Conservation (phyloP, 2,797 vertebrate genomes). For the Sylvilagus floridanus region DNA sequence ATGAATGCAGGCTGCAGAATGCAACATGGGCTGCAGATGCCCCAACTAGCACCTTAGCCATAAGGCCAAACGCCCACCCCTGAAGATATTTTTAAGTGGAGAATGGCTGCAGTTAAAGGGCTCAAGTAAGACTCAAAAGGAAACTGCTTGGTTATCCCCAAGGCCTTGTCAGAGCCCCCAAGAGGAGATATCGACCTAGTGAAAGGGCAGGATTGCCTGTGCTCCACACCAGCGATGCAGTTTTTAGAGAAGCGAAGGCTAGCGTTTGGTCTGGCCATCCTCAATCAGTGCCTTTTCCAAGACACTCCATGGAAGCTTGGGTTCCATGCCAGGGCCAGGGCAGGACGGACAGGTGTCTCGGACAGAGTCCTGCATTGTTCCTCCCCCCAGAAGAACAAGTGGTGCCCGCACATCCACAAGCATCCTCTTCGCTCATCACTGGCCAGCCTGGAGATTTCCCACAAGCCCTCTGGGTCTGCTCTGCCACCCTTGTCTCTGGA, state of each 20-base stretch:
- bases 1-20: too few species aligned
- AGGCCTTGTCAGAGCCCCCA: not conserved
- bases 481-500: not conserved
- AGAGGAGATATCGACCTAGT: not conserved
- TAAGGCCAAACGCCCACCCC: too few species aligned
- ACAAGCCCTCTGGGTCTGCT: slow-evolving; percentile 56
- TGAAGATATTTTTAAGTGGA: not conserved
- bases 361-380: not conserved
- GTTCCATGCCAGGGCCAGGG: not conserved
- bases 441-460: slow-evolving; percentile 62
- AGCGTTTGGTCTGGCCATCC: not conserved
- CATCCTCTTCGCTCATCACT: slow-evolving; percentile 18
- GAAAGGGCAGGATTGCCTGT: not conserved
- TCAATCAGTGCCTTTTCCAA: not conserved
- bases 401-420: slow-evolving; percentile 50
- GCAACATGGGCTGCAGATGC: too few species aligned
- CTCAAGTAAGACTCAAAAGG: not conserved
- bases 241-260: not conserved
- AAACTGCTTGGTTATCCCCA: not conserved
- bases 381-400: slow-evolving; percentile 55
- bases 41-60: too few species aligned
- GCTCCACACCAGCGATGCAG: not conserved
- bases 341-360: not conserved
- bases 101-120: not conserved
- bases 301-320: not conserved